These are phyloP conservation scores for Entomyzon cyanotis DNA, from an alignment of 2,113 vertebrate species.

Conservation along the genomic window DNA sequence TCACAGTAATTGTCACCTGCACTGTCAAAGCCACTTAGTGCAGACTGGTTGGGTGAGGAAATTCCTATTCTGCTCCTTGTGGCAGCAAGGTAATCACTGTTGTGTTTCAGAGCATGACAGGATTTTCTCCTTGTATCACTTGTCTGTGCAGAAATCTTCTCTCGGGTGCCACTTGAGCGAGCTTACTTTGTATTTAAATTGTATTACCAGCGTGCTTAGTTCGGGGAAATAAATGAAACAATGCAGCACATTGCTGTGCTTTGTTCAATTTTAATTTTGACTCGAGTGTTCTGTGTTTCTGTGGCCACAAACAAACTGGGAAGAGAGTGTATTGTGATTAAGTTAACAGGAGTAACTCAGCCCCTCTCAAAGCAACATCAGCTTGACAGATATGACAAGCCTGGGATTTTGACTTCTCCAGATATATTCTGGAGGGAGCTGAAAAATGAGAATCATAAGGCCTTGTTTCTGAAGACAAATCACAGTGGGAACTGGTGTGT, in stretches of 20 bases:
- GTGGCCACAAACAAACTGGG: background rate
- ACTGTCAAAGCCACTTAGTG: background rate
- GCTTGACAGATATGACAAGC: background rate
- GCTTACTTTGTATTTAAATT: background rate
- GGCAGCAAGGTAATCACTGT: background rate
- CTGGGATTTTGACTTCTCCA: background rate
- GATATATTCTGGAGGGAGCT: background rate
- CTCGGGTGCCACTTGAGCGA: background rate
- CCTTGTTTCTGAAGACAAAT: background rate
- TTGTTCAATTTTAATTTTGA: background rate
- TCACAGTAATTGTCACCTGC: background rate
- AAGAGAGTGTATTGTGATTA: background rate
- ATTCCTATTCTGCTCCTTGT: background rate
- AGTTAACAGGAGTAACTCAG: background rate
- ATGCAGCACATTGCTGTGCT: background rate
- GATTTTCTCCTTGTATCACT: background rate
- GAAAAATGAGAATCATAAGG: background rate
- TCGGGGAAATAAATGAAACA: background rate
- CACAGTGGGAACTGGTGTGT: background rate
- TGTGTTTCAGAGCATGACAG: background rate
- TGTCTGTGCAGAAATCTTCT: background rate
- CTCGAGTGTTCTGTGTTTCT: background rate
- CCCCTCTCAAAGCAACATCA: background rate
- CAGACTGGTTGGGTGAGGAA: background rate
- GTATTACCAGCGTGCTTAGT: background rate